Evolutionary conservation across 1,140 invertebrate genomes (phyloP).

Genomic region (Colletes gigas): DNA sequence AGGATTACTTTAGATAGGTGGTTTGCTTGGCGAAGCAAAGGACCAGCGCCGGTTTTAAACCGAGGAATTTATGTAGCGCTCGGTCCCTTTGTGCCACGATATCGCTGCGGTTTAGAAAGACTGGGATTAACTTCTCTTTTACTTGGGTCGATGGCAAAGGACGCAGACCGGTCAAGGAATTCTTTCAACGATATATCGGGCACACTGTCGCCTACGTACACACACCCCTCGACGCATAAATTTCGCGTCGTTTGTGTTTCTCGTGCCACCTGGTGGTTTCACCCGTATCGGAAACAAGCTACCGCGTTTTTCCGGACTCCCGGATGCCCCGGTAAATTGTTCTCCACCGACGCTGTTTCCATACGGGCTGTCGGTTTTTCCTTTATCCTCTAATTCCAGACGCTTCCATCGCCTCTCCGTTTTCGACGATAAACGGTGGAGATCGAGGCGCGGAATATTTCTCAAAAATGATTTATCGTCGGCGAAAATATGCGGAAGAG

Average conservation of each 20-base stretch:
- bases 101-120: conserved; percentile 33
- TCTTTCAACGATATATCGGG: too few relatives aligned
- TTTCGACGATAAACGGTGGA: too few relatives aligned
- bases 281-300: background rate
- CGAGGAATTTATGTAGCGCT: conserved; percentile 57
- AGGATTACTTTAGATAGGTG: background rate
- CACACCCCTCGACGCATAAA: background rate
- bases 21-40: background rate
- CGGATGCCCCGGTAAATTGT: background rate
- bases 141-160: conserved; percentile 33
- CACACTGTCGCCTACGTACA: too few relatives aligned
- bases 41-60: background rate
- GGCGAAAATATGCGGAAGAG: too few relatives aligned
- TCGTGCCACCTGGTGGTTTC: background rate
- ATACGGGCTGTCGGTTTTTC: background rate
- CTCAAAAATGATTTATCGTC: too few relatives aligned
- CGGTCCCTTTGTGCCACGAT: conserved; percentile 43
- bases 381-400: too few relatives aligned
- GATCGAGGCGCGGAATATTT: too few relatives aligned
- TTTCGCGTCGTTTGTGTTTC: background rate
- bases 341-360: background rate
- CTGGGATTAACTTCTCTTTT: conserved; percentile 64
- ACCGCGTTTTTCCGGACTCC: background rate
- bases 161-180: too few relatives aligned
- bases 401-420: too few relatives aligned